Conservation (phyloP, 2,113 vertebrate species). For the Oxyruncus cristatus region DNA sequence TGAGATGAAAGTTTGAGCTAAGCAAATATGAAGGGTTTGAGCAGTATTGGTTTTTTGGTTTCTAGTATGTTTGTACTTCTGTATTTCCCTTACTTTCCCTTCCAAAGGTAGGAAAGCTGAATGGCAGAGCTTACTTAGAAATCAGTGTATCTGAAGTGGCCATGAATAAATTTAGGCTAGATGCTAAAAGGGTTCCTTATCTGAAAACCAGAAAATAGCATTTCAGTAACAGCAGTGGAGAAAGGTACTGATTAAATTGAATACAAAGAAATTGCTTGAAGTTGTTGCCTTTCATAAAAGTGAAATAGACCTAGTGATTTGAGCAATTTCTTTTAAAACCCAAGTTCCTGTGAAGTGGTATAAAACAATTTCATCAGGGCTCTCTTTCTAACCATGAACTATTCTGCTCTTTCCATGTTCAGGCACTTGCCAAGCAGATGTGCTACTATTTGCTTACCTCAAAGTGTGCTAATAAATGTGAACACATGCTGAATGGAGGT, state of each 20-base stretch:
- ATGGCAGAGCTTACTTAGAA: not conserved
- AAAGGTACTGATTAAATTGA: not conserved
- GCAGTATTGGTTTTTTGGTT: not conserved
- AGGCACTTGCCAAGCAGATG: not conserved
- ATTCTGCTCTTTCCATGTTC: not conserved
- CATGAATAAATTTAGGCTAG: not conserved
- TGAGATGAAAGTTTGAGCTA: not conserved
- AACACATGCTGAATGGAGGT: not conserved
- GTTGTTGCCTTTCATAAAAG: not conserved
- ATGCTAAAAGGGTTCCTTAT: not conserved
- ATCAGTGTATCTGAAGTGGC: not conserved
- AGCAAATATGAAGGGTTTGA: not conserved
- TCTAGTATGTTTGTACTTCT: not conserved
- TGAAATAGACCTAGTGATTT: not conserved
- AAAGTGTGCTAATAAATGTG: not conserved
- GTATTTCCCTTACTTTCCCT: not conserved
- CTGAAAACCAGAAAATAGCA: not conserved
- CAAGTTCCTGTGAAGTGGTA: not conserved
- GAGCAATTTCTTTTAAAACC: not conserved
- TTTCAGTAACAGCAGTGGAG: not conserved
- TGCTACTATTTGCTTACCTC: not conserved
- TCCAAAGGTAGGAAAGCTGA: not conserved
- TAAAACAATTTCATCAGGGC: not conserved
- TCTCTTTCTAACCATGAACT: not conserved
- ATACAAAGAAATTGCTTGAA: not conserved